Conservation (phyloP, 30 jellyfish, hydroid and myxozoan genomes). For the Pelagia noctiluca region DNA sequence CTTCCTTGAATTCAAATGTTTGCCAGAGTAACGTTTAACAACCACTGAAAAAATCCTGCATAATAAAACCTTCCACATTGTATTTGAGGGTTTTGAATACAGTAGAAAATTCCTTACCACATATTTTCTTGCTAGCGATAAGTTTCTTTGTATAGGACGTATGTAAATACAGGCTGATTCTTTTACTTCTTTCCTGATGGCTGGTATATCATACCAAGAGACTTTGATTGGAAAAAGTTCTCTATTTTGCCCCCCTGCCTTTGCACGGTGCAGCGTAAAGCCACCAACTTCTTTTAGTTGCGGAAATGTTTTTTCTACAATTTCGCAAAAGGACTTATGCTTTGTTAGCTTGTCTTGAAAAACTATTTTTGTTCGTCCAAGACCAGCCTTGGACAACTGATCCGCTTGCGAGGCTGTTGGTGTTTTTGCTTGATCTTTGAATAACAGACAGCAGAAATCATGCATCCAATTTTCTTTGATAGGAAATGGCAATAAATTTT, state of each 20-base stretch:
- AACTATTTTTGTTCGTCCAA: constrained; percentile 12
- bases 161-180: constrained; percentile 8
- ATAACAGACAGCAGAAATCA: background rate
- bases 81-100: background rate
- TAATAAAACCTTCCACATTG: background rate
- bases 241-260: constrained; percentile 21
- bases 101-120: background rate
- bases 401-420: constrained; percentile 6
- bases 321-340: background rate
- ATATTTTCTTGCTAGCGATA: background rate
- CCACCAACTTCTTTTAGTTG: constrained; percentile 19
- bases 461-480: constrained; percentile 16
- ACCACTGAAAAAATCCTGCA: background rate
- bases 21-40: background rate
- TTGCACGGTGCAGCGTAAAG: constrained; percentile 19
- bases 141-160: constrained; percentile 9
- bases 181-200: constrained; percentile 12
- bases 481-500: background rate
- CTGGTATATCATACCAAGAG: background rate
- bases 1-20: constrained; percentile 3
- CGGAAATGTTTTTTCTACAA: background rate
- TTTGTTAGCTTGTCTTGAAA: background rate
- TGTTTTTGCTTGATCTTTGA: too few species aligned
- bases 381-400: background rate
- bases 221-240: background rate